phyloP scores from a whole-genome alignment of 1,140 invertebrate species.

The Gerris buenoi region DNA sequence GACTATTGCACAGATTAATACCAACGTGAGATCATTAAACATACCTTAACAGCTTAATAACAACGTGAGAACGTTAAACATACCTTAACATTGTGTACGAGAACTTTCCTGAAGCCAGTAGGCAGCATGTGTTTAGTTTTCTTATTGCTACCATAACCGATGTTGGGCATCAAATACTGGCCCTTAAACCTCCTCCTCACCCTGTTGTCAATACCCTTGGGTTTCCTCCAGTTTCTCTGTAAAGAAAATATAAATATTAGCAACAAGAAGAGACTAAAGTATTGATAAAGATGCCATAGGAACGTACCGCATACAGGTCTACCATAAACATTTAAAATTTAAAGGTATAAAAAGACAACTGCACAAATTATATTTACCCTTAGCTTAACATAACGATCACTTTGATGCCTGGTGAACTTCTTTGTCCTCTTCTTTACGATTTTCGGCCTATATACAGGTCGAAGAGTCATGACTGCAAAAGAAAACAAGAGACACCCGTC shows the following conservation, averaged over 20 bases:
- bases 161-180: constrained; percentile 95
- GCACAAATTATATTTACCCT: constrained; percentile 44
- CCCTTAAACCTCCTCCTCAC: constrained; percentile 97
- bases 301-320: background rate
- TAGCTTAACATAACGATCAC: constrained; percentile 88
- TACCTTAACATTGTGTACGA: constrained; percentile 72
- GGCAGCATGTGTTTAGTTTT: constrained; percentile 91
- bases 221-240: constrained; percentile 63
- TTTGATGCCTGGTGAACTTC: constrained; percentile 92
- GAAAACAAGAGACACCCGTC: background rate
- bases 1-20: too few relatives aligned
- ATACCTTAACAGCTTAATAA: too few relatives aligned
- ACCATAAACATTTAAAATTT: too few relatives aligned
- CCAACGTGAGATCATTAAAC: too few relatives aligned
- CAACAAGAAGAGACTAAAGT: background rate
- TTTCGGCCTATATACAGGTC: constrained; percentile 70
- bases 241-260: constrained; percentile 10
- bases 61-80: too few relatives aligned
- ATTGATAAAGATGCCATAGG: background rate
- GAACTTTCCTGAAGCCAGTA: constrained; percentile 91
- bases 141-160: constrained; percentile 94
- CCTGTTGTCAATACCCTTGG: constrained; percentile 99
- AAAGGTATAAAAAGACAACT: background rate
- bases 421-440: constrained; percentile 94
- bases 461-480: constrained; percentile 50